These are phyloP conservation scores for Echeneis naucrates DNA, from an alignment of 2,797 vertebrate species.

Conservation along the genomic window DNA sequence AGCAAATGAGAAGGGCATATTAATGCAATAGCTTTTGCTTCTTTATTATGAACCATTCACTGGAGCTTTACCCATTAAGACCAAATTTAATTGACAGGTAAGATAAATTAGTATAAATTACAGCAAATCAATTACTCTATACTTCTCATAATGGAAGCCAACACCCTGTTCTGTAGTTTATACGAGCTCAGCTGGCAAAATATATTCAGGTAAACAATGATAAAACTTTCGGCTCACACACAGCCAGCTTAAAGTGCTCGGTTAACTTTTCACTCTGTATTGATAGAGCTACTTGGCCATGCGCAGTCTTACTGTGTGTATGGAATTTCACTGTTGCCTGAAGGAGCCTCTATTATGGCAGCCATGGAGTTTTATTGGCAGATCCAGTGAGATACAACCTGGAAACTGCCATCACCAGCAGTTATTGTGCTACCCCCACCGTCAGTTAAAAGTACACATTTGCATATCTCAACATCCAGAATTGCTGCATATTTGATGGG, in stretches of 20 bases:
- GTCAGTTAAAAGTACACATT: slow-evolving; percentile 20
- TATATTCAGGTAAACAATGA: background rate
- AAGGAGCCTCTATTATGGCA: slow-evolving; percentile 31
- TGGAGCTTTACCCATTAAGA: slow-evolving; percentile 25
- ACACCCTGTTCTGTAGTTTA: background rate
- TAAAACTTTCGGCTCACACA: background rate
- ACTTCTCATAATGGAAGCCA: background rate
- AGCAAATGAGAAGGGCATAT: slow-evolving; percentile 23
- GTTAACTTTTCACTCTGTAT: background rate
- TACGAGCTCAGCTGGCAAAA: background rate
- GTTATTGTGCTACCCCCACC: slow-evolving; percentile 39
- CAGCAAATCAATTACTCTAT: slow-evolving; percentile 8
- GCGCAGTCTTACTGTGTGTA: background rate
- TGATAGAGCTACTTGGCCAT: background rate
- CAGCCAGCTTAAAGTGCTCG: background rate
- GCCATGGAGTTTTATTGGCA: slow-evolving; percentile 48
- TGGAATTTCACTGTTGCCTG: slow-evolving; percentile 3
- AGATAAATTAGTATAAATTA: slow-evolving; percentile 27
- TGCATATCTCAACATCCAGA: background rate
- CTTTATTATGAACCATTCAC: slow-evolving; percentile 35
- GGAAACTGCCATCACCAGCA: slow-evolving; percentile 62
- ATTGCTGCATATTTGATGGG: background rate
- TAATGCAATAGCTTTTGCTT: slow-evolving; percentile 22
- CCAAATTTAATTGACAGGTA: slow-evolving; percentile 11
- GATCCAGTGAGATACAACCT: slow-evolving; percentile 31